Evolutionary conservation across 2,113 vertebrate genomes (phyloP).

Genomic region (Pyrgilauda ruficollis): DNA sequence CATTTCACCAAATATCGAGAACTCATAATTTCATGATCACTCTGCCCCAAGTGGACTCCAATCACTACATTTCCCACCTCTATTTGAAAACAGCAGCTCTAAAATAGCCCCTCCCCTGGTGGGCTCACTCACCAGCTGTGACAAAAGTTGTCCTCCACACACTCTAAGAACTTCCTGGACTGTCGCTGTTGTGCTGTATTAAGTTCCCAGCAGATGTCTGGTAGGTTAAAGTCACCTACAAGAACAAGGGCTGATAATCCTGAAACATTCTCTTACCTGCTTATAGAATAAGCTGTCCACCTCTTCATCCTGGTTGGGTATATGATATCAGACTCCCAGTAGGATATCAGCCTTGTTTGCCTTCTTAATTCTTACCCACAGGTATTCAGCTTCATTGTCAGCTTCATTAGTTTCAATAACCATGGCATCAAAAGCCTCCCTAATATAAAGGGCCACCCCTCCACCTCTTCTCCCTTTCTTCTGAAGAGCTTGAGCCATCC

Average conservation of each 20-base stretch:
- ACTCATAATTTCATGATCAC: background rate
- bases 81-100: background rate
- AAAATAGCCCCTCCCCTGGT: background rate
- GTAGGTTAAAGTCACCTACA: background rate
- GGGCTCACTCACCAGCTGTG: background rate
- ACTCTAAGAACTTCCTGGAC: background rate
- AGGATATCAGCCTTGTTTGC: background rate
- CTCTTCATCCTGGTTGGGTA: background rate
- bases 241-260: background rate
- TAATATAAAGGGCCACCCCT: background rate
- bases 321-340: background rate
- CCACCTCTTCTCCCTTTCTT: background rate
- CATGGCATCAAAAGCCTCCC: background rate
- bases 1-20: background rate
- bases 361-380: background rate
- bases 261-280: background rate
- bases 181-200: background rate
- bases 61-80: background rate
- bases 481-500: background rate
- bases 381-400: background rate
- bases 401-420: no score
- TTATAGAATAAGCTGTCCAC: background rate
- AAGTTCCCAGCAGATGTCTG: background rate
- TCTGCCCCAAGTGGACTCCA: background rate
- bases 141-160: background rate